These are phyloP conservation scores for Danio tinwini DNA, from an alignment of 2,797 vertebrate genomes.

Conservation along the genomic window DNA sequence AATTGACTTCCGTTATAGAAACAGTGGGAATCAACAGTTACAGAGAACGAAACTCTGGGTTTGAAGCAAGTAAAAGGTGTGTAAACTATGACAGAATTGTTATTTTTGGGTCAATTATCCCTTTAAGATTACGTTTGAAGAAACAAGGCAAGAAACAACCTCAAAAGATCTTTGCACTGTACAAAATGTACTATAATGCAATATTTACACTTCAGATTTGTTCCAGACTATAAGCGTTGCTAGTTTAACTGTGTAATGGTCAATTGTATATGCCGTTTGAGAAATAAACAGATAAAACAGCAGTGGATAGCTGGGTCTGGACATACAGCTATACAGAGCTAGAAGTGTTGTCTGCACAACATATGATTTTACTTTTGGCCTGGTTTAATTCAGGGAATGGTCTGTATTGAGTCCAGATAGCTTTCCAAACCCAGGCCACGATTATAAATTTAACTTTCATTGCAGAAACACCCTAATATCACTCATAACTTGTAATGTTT, in stretches of 20 bases:
- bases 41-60: no score
- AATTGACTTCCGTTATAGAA: no score
- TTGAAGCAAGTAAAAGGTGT: no score
- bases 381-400: slow-evolving; percentile 64
- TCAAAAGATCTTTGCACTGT: slow-evolving; percentile 32
- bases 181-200: slow-evolving; percentile 64
- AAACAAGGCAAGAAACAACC: slow-evolving; percentile 35
- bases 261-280: slow-evolving; percentile 54
- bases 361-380: slow-evolving; percentile 68
- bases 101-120: slow-evolving; percentile 1
- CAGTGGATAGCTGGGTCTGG: slow-evolving; percentile 50
- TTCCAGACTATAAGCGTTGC: slow-evolving; percentile 65
- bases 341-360: slow-evolving; percentile 57
- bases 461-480: slow-evolving; percentile 3
- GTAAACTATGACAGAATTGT: no score
- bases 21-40: no score
- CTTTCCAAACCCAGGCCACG: slow-evolving; percentile 43
- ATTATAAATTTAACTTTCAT: slow-evolving; percentile 32
- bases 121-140: slow-evolving; percentile 59
- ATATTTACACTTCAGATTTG: slow-evolving; percentile 63
- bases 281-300: slow-evolving; percentile 53
- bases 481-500: slow-evolving; percentile 26
- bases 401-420: slow-evolving; percentile 72
- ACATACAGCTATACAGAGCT: slow-evolving; percentile 13
- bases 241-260: slow-evolving; percentile 57